Evolutionary conservation across 2,888 invertebrate genomes (phyloP).

Genomic region (Apomyelois bistriatella): DNA sequence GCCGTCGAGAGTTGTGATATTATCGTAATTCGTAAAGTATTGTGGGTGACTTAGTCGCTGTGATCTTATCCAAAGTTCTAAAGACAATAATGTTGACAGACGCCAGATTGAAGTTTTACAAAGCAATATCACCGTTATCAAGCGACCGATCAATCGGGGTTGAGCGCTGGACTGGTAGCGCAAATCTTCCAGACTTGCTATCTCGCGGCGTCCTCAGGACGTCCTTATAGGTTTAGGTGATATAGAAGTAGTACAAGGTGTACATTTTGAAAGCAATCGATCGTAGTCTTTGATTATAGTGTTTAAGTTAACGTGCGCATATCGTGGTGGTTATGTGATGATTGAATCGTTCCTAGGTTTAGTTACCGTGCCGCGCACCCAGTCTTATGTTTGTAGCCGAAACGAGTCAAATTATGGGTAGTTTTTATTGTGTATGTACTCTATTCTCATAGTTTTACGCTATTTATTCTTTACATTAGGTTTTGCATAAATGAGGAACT

Average conservation of each 20-base stretch:
- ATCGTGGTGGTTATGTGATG: slow-evolving; percentile 69
- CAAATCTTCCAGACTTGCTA: slow-evolving; percentile 52
- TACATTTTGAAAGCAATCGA: slow-evolving; percentile 45
- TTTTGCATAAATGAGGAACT: slow-evolving; percentile 39
- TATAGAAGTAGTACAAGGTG: slow-evolving; percentile 38
- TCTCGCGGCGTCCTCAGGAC: slow-evolving; percentile 39
- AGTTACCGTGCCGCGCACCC: slow-evolving; percentile 57
- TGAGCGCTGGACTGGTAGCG: slow-evolving; percentile 41
- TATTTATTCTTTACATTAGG: slow-evolving; percentile 62
- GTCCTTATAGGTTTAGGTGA: slow-evolving; percentile 35
- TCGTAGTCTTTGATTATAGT: slow-evolving; percentile 53
- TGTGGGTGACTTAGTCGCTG: slow-evolving; percentile 40
- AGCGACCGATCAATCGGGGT: slow-evolving; percentile 36
- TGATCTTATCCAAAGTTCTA: slow-evolving; percentile 31
- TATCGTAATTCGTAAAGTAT: slow-evolving; percentile 36
- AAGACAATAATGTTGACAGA: slow-evolving; percentile 41
- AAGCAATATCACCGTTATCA: slow-evolving; percentile 37
- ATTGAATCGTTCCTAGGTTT: slow-evolving; percentile 62
- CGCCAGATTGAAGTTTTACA: slow-evolving; percentile 43
- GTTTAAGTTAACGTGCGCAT: slow-evolving; percentile 69
- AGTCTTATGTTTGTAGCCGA: slow-evolving; percentile 63
- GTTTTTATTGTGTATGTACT: slow-evolving; percentile 36
- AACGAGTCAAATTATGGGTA: slow-evolving; percentile 51
- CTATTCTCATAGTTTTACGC: slow-evolving; percentile 48
- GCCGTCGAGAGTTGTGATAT: slow-evolving; percentile 70